These are phyloP conservation scores for Auanema sp. DNA, from an alignment of 2,888 invertebrate species.

Conservation along the genomic window DNA sequence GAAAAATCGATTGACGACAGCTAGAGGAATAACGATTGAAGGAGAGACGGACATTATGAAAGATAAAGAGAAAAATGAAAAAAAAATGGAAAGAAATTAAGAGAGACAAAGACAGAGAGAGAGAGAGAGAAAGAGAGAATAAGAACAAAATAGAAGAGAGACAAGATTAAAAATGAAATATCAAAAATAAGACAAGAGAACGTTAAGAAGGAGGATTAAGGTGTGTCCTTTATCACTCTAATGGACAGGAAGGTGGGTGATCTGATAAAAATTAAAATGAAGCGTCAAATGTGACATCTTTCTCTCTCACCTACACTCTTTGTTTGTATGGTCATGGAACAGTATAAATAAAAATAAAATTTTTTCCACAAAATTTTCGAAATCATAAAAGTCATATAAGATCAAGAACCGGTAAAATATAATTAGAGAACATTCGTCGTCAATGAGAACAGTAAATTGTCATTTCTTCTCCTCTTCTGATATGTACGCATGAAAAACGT, in stretches of 20 bases:
- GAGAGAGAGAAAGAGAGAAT: conserved; percentile 1
- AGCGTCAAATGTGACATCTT: background rate
- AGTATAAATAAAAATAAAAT: background rate
- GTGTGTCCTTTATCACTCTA: no score
- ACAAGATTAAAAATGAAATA: no score
- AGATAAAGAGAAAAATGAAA: background rate
- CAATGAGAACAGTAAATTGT: no score
- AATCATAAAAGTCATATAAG: no score
- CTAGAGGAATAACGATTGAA: background rate
- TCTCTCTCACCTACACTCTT: conserved; percentile 10
- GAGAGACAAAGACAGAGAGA: background rate
- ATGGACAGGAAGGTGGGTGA: no score
- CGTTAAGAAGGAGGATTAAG: no score
- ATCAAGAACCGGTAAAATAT: no score
- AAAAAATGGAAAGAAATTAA: background rate
- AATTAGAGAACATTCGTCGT: no score
- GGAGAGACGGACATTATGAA: conserved; percentile 1
- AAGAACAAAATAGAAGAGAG: background rate
- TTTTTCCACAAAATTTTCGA: background rate
- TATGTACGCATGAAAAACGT: no score
- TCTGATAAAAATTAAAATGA: no score
- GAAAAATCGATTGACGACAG: background rate
- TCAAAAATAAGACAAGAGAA: no score
- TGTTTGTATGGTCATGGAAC: background rate
- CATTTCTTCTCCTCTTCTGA: no score